Conservation (phyloP, 2,113 vertebrate genomes). For the Emydura subglobosa region DNA sequence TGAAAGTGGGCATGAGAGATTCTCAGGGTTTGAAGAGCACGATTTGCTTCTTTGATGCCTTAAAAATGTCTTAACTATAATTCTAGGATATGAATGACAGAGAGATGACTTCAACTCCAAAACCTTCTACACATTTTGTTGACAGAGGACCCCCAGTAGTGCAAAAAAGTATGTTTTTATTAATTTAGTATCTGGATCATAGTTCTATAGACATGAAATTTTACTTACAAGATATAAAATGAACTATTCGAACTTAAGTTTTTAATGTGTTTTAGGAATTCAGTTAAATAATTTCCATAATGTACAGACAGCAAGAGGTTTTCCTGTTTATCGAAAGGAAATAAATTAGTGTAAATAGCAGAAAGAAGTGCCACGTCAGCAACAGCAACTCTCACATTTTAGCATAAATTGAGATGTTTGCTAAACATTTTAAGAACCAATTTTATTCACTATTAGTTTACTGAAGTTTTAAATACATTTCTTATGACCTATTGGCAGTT, state of each 20-base stretch:
- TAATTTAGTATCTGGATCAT: conserved; percentile 22
- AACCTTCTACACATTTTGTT: conserved; percentile 81
- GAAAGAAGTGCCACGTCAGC: neutral
- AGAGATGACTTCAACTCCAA: conserved; percentile 78
- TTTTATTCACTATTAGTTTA: conserved; percentile 17
- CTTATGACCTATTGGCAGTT: conserved; percentile 63
- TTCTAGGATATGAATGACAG: conserved; percentile 79
- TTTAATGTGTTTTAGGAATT: conserved; percentile 18
- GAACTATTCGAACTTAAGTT: neutral
- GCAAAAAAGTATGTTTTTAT: conserved; percentile 86
- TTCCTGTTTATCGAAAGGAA: neutral
- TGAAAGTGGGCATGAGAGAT: neutral
- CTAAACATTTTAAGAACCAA: neutral
- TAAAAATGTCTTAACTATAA: conserved; percentile 47
- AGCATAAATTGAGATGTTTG: neutral
- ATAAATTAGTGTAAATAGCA: neutral
- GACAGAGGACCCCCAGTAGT: conserved; percentile 80
- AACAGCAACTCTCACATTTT: neutral
- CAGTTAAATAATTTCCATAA: neutral
- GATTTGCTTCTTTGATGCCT: neutral
- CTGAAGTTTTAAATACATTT: conserved; percentile 56
- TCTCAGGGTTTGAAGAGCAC: neutral
- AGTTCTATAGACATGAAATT: neutral
- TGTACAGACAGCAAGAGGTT: neutral
- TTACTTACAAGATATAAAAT: neutral